A percentile compares a stretch with the other conserved stretches of the same genome.
These are phyloP conservation scores for Chrysomela aeneicollis DNA, from an alignment of 2,888 invertebrate species.

Conservation along the genomic window DNA sequence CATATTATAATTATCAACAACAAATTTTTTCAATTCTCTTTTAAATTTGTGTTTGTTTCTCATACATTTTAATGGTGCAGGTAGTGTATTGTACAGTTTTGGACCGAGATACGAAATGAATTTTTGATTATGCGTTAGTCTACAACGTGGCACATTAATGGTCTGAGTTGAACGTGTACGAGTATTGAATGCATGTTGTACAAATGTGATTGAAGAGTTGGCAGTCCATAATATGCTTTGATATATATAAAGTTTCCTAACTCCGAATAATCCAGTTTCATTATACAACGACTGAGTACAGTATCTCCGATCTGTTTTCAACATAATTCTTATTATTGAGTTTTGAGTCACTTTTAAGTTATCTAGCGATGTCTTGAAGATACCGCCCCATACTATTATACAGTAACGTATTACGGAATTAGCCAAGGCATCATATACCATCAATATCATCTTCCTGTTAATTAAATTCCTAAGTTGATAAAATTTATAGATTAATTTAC, in stretches of 20 bases:
- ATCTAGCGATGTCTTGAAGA: not conserved
- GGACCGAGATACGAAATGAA: no score
- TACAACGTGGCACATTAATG: not conserved
- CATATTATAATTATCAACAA: no score
- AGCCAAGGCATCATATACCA: not conserved
- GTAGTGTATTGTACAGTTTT: no score
- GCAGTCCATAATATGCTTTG: no score
- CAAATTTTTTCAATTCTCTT: no score
- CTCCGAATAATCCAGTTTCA: slow-evolving; percentile 1
- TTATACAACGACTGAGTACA: slow-evolving; percentile 3
- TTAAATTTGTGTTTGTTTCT: no score
- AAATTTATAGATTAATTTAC: slow-evolving; percentile 11
- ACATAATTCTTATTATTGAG: slow-evolving; percentile 5
- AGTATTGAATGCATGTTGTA: not conserved
- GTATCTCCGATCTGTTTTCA: not conserved
- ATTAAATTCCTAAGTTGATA: not conserved
- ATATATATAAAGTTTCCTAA: not conserved
- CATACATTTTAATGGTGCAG: no score
- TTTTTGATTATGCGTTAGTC: no score
- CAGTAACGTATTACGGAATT: not conserved
- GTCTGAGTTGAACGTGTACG: not conserved
- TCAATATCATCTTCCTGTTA: not conserved
- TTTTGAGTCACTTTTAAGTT: not conserved
- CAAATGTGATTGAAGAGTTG: not conserved
- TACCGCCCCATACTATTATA: not conserved